Evolutionary conservation across 2,113 vertebrate species (phyloP), one percentile per base, ranked within the genome.

Genomic region (Puffinus mauretanicus): DNA sequence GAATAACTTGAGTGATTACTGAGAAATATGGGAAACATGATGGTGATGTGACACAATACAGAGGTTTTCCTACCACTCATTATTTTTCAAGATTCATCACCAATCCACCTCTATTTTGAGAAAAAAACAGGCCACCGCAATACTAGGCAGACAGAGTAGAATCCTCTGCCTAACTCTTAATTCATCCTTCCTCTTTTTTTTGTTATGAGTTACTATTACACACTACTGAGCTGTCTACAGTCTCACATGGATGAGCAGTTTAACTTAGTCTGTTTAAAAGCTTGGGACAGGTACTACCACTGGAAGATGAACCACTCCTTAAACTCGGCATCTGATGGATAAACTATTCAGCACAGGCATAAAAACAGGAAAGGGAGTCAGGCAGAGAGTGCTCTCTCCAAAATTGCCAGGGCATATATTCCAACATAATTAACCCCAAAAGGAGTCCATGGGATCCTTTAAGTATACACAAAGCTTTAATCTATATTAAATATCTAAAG

Each of bases 381-480:
- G 67, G 22, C 55, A 62, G 27, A 49, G 12, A 69, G 3, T 4
- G 29, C n/a, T 83, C 46, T 60, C 64, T 62, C 42, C 73, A 70
- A 9, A 88, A 91, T 11, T 55, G 20, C 51, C 83, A 71, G 27
- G 47, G 55, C 36, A 49, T 11, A 32, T 67, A 81, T 30, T 47
- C 65, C 38, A 75, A 64, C 24, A n/a, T 60, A 66, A 75, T 46
- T 49, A 89, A 91, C n/a, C 14, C 29, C 69, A 64, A 77, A 52
- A 91, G 38, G 70, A 94, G 82, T 82, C 85, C 30, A 67, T 3
- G 34, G 54, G 47, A 91, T 93, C 79, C 36, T 86, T 85, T 76
- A 87, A 94, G 79, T 66, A 87, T 84, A 94, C 65, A 85, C 54
- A 93, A 94, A 83, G 25, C 62, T 69, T 92, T 89, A 91, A 90